Evolutionary conservation across 2,888 invertebrate genomes (phyloP).

Genomic region (Parelbella ahira): DNA sequence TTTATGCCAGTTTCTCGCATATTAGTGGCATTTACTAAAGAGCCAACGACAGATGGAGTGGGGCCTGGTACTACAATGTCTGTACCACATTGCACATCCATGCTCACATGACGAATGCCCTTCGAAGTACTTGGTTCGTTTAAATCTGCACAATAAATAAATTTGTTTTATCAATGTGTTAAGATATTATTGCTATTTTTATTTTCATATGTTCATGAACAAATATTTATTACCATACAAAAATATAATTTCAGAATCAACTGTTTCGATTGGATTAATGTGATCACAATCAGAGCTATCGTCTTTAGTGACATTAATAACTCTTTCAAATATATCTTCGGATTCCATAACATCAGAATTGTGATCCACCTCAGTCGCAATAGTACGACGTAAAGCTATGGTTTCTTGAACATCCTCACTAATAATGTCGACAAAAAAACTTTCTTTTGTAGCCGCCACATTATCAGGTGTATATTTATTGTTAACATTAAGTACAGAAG

Average conservation of each 20-base stretch:
- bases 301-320: conserved; percentile 43
- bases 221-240: conserved; percentile 61
- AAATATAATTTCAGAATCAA: conserved; percentile 55
- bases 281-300: conserved; percentile 38
- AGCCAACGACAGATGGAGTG: conserved; percentile 46
- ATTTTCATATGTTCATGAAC: too few species aligned
- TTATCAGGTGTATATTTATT: conserved; percentile 7
- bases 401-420: conserved; percentile 51
- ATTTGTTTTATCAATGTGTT: too few species aligned
- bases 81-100: conserved; percentile 68
- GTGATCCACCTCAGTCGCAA: conserved; percentile 47
- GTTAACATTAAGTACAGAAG: conserved; percentile 14
- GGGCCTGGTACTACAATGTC: conserved; percentile 41
- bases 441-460: conserved; percentile 47
- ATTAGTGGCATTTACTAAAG: conserved; percentile 43
- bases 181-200: too few species aligned
- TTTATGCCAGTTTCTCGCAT: conserved; percentile 44
- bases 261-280: conserved; percentile 40
- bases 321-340: conserved; percentile 39
- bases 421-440: conserved; percentile 50
- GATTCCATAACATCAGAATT: conserved; percentile 35
- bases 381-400: conserved; percentile 48
- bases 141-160: conserved; percentile 50
- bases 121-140: conserved; percentile 74
- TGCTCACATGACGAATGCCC: conserved; percentile 59